These are phyloP conservation scores for Phodopus roborovskii DNA, from an alignment of 2,113 vertebrate species.

Conservation along the genomic window DNA sequence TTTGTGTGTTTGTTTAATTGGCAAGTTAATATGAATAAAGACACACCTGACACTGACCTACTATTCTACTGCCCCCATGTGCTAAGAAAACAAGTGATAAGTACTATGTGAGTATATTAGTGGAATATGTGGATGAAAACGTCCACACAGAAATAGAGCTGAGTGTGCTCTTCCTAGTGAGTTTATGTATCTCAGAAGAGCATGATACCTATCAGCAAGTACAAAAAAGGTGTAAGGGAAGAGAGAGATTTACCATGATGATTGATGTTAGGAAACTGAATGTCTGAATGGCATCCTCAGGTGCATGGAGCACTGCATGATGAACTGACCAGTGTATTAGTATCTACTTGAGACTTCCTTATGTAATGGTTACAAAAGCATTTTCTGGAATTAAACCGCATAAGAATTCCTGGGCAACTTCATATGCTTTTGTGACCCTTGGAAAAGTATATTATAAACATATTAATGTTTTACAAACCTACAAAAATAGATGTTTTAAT, in stretches of 20 bases:
- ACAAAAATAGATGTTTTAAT: not conserved
- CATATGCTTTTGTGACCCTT: not conserved
- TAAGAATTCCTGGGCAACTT: not conserved
- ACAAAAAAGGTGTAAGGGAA: not conserved
- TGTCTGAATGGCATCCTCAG: not conserved
- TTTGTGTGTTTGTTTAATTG: not conserved
- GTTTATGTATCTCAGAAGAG: not conserved
- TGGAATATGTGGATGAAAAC: too few species aligned
- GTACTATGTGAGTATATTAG: not conserved
- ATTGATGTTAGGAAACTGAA: not conserved
- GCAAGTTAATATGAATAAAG: not conserved
- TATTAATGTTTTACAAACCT: constrained; percentile 2
- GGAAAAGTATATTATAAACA: not conserved
- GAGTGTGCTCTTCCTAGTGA: not conserved
- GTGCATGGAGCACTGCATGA: not conserved
- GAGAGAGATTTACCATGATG: not conserved
- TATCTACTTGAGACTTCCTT: not conserved
- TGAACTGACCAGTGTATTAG: not conserved
- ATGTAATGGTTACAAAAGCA: not conserved
- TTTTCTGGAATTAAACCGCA: not conserved
- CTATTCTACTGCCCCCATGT: not conserved
- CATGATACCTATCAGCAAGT: not conserved
- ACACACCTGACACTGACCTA: not conserved
- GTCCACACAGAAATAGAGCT: not conserved
- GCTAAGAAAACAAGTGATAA: not conserved